A percentile compares a stretch with the other conserved stretches of the same genome.
Evolutionary conservation across 2,888 invertebrate species (phyloP).

Genomic region (Hoplodrina ambigua): DNA sequence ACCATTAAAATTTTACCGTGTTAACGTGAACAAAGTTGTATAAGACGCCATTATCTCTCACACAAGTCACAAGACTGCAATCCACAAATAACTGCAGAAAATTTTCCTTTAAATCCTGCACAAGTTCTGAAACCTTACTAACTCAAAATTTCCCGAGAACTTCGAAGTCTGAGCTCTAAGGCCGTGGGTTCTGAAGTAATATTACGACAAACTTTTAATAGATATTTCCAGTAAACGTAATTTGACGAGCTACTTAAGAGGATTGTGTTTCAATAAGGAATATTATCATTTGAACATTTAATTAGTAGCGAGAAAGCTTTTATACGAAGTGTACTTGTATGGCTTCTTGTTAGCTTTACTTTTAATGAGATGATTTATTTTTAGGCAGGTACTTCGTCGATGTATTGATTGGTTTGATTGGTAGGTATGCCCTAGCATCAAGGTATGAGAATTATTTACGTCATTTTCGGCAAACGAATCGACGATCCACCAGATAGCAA

Average conservation of each 20-base stretch:
- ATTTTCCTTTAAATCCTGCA: slow-evolving; percentile 3
- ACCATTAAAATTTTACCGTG: neutral
- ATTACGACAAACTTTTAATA: slow-evolving; percentile 45
- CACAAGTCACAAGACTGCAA: neutral
- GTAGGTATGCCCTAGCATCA: no score
- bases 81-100: slow-evolving; percentile 19
- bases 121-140: slow-evolving; percentile 34
- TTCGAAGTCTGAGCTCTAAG: slow-evolving; percentile 17
- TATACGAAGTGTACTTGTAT: neutral
- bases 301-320: slow-evolving; percentile 18
- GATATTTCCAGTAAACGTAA: slow-evolving; percentile 44
- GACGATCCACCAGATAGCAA: no score
- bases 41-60: neutral
- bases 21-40: no score
- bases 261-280: slow-evolving; percentile 26
- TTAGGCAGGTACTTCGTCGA: no score
- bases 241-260: slow-evolving; percentile 25
- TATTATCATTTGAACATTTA: slow-evolving; percentile 25
- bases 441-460: no score
- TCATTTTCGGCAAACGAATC: no score
- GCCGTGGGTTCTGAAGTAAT: slow-evolving; percentile 8
- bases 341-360: neutral
- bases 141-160: slow-evolving; percentile 12
- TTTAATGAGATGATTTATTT: neutral
- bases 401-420: no score